Conservation (phyloP, 2,113 vertebrate species). For the Podarcis raffonei region DNA sequence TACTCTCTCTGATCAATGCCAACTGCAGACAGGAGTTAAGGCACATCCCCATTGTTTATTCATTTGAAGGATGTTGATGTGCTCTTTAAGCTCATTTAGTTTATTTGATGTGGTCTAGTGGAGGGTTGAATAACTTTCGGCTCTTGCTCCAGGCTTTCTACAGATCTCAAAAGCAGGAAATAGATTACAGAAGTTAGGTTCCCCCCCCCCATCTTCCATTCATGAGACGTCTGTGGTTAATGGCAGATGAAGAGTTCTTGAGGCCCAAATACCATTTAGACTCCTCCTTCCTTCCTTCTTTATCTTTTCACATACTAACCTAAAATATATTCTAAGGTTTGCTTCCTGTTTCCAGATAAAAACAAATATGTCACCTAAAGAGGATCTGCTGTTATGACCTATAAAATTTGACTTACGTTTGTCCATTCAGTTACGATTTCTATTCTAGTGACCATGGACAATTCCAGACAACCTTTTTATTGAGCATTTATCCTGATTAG, state of each 20-base stretch:
- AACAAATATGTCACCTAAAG: not conserved
- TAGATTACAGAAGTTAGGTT: slow-evolving; percentile 34
- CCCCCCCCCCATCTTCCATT: not conserved
- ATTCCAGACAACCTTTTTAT: not conserved
- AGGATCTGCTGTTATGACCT: not conserved
- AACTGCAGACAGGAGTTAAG: slow-evolving; percentile 21
- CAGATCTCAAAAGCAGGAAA: slow-evolving; percentile 35
- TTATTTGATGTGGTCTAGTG: slow-evolving; percentile 31
- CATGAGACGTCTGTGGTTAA: slow-evolving; percentile 22
- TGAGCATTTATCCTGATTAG: no score
- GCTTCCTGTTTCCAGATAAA: not conserved
- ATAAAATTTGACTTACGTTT: not conserved
- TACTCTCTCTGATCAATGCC: slow-evolving; percentile 3
- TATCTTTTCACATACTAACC: not conserved
- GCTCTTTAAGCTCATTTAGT: slow-evolving; percentile 24
- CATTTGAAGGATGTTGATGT: slow-evolving; percentile 25
- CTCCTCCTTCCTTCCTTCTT: not conserved
- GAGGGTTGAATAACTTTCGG: slow-evolving; percentile 26
- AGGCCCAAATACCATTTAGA: not conserved
- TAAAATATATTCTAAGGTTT: not conserved
- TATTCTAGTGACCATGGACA: not conserved
- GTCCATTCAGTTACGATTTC: not conserved
- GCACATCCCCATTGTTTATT: slow-evolving; percentile 22
- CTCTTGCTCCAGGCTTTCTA: slow-evolving; percentile 34
- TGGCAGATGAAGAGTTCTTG: slow-evolving; percentile 3